Base-by-base conservation (phyloP, 1,140 invertebrate species). In the Octopus bimaculoides region DNA sequence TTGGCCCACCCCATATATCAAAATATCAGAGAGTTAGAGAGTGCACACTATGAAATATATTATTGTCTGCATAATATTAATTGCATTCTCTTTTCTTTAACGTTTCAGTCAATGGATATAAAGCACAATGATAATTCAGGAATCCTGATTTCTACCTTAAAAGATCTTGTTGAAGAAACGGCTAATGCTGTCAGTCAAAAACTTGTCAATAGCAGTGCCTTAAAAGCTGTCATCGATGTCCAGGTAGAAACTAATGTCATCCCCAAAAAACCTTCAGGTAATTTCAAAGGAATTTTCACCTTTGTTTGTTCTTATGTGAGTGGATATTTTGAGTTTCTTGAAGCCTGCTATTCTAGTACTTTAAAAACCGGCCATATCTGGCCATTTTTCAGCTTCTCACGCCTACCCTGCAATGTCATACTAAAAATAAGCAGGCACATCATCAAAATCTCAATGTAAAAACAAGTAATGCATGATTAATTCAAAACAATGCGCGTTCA, bases 141-240 rank as follows among this genome's bases (percentile, higher is more conserved):
- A 12, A 71, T 82, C 52, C 69, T 78, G 79, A 82, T 86, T 71
- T 80, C 82, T 92, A 92, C 92, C 89, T 81, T 90, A 55, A 82
- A 83, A 73, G 75, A 77, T 75, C 84, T 84, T 20, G 79, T 85
- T 17, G 83, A 85, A 77, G 78, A 84, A 20, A 87, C 95, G 10
- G 94, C 94, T 7, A 94, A 95, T 85, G 90, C 93, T 0, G 92
- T 96, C 1, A 94, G 94, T 80, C 91, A 94, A 91, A 84, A 87
- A 92, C 78, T 83, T 85, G 91, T 91, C 4, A 91, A 92, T 79
- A 88, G 93, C 54, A 92, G 93, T 10, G 92, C 93, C 20, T 90
- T 95, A n/a, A 92, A 93, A 69, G 94, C 94, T 17, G 94, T 95
- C 17, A 90, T 95, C 4, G 94, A 95, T 89, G 94, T 95, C 26